These are phyloP conservation scores for Montipora capricornis DNA, from an alignment of 64 coral and sea anemone species.

Conservation along the genomic window DNA sequence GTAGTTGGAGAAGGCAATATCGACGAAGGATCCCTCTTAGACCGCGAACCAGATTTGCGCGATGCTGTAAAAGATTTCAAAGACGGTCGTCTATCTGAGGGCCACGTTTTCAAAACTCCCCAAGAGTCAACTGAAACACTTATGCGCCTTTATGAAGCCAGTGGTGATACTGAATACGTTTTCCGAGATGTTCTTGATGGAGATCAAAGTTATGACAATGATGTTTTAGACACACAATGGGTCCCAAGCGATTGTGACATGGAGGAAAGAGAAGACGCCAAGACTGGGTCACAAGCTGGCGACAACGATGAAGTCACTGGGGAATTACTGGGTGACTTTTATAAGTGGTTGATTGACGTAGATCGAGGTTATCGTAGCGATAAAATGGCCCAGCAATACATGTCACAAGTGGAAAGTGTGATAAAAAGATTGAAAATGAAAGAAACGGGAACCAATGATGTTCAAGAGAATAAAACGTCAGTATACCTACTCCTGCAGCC, in stretches of 20 bases:
- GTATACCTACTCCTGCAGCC: neutral
- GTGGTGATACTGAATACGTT: neutral
- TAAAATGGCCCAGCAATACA: constrained; percentile 45
- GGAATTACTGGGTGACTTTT: constrained; percentile 13
- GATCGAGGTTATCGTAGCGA: constrained; percentile 33
- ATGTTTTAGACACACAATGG: neutral
- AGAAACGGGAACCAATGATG: neutral
- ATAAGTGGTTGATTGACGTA: constrained; percentile 27
- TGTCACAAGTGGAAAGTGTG: constrained; percentile 3
- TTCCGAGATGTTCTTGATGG: neutral
- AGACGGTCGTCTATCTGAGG: neutral
- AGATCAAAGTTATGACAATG: neutral
- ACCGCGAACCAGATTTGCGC: neutral
- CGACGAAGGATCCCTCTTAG: neutral
- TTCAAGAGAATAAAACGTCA: neutral
- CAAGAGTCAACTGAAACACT: neutral
- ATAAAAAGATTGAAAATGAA: neutral
- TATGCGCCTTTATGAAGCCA: neutral
- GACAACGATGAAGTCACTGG: neutral
- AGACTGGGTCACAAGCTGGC: neutral
- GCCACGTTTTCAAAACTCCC: neutral
- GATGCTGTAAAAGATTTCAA: neutral
- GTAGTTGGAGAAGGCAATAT: too few relatives aligned
- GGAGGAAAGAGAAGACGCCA: neutral
- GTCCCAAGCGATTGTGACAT: neutral